phyloP scores from a whole-genome alignment of 2,797 vertebrate genomes.

The Eulemur rubriventer region DNA sequence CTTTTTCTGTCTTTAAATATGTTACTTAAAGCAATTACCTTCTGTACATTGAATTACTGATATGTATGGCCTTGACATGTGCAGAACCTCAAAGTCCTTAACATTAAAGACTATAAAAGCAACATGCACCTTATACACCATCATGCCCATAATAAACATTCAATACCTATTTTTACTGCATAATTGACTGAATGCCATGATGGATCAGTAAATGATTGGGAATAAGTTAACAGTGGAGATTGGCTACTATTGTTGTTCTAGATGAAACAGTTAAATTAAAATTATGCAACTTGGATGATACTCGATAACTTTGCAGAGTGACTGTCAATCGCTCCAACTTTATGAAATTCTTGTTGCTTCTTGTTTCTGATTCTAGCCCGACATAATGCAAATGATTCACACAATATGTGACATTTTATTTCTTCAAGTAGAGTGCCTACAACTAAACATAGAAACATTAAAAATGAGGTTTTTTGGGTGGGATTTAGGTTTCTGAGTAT shows the following conservation, averaged over 20 bases:
- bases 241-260: not conserved
- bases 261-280: conserved; percentile 32
- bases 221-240: not conserved
- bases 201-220: not conserved
- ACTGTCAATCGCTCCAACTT: not conserved
- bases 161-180: not conserved
- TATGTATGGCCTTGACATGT: not conserved
- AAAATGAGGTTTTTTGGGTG: not conserved
- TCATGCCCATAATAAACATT: not conserved
- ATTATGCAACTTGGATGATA: not conserved
- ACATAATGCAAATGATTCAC: not conserved
- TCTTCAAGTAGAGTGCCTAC: not conserved
- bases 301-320: not conserved
- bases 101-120: not conserved
- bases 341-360: not conserved
- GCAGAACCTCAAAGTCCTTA: not conserved
- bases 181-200: not conserved
- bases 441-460: not conserved
- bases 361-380: not conserved
- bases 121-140: not conserved
- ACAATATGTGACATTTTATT: not conserved
- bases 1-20: not conserved
- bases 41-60: not conserved
- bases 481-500: conserved; percentile 2
- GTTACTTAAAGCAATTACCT: not conserved